These are phyloP conservation scores for Ameiurus melas DNA, from an alignment of 2,113 vertebrate genomes.

Conservation along the genomic window DNA sequence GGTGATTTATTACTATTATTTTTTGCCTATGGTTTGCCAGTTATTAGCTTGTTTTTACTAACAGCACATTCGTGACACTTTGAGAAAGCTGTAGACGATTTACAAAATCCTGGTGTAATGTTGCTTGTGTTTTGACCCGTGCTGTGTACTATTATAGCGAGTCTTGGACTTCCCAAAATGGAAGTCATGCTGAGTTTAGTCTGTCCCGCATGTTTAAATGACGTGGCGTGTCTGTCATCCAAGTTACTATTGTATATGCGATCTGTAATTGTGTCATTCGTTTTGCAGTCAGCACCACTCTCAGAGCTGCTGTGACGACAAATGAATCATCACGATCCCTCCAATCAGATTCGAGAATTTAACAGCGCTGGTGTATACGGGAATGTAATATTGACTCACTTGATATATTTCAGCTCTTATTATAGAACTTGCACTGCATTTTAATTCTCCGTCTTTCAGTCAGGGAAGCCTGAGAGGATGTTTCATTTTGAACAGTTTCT, in stretches of 20 bases:
- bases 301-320: background rate
- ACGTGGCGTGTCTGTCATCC: background rate
- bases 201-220: background rate
- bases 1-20: no score
- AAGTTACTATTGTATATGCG: background rate
- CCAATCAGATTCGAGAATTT: background rate
- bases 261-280: background rate
- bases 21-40: background rate
- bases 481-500: background rate
- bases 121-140: background rate
- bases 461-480: background rate
- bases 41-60: background rate
- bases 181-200: background rate
- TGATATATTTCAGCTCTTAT: background rate
- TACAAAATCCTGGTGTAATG: background rate
- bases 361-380: background rate
- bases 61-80: background rate
- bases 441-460: background rate
- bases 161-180: background rate
- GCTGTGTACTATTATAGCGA: background rate
- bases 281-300: background rate
- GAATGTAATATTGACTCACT: background rate
- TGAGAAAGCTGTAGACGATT: background rate
- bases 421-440: background rate
- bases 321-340: background rate